Evolutionary conservation across 2,888 invertebrate species (phyloP), one percentile per base, ranked within the genome.

Genomic region (Acanthacorydalis orientalis): DNA sequence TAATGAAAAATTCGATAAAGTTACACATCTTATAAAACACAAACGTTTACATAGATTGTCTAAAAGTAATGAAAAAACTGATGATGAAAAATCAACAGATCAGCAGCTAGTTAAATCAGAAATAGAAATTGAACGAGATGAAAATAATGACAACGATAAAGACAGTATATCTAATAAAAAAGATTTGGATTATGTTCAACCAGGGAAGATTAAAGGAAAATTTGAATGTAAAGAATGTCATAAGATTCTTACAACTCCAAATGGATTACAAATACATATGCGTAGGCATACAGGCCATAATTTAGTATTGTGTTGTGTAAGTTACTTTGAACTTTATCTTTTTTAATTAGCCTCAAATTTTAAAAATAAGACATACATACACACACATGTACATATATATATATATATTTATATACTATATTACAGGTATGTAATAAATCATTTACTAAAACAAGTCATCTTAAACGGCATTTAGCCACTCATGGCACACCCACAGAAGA

Each of bases 241-340:
- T 38, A 62, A 61, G 51, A 54, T 58, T 44, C 52, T 62, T 49
- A 59, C 57, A 10, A 60, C 61, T 35, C 56, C 55, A 47, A 53
- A 56, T 43, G 62, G 62, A 39, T 51, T 61, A 33, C 57, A 57
- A 49, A 58, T 80, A 2, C 80, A 80, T 54, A 77, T 79, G 73
- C 69, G 79, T 1, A 68, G 78, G 0, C 80, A 80, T 53, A 80
- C 78, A 0, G 79, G 79, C 7, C 47, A 56, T 23, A 58, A 60
- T 54, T 49, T 61, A 44, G 53, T 57, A 14, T 52, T 53, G 31
- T 62, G 62, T 44, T 55, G 57, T 52, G 63, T 63, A 56, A 55
- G 51, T 41, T 12, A 15, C 44, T 14, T 11, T 37, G 4, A 37
- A 37, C 7, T 12, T 37, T 37, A 11, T 11, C n/a, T 37, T 4